Conservation (phyloP, 1,140 invertebrate genomes). For the Drosophila micromelanica region DNA sequence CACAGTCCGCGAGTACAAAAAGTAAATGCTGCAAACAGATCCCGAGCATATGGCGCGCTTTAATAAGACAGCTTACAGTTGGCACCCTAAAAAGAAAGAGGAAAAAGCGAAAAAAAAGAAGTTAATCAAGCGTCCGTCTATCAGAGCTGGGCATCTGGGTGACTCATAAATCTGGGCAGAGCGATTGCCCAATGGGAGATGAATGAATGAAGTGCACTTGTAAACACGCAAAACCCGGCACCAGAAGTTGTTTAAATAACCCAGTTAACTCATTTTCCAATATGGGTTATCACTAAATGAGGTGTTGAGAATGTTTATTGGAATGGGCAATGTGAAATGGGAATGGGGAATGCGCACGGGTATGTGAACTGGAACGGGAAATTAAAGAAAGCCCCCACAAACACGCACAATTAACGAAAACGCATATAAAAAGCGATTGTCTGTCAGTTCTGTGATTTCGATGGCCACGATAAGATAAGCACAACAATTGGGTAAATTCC, state of each 20-base stretch:
- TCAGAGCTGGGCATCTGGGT: constrained; percentile 45
- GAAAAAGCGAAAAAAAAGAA: constrained; percentile 16
- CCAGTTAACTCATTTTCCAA: constrained; percentile 48
- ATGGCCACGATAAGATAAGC: constrained; percentile 55
- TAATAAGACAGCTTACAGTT: constrained; percentile 17
- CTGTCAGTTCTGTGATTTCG: constrained; percentile 44
- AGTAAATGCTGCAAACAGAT: constrained; percentile 46
- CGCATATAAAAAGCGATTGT: constrained; percentile 39
- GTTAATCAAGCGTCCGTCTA: constrained; percentile 43
- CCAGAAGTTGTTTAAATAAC: constrained; percentile 67
- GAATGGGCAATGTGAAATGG: neutral
- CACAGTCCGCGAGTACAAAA: constrained; percentile 20
- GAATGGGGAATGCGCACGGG: neutral
- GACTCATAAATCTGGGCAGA: constrained; percentile 42
- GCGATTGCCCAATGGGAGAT: constrained; percentile 13
- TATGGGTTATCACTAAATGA: constrained; percentile 71
- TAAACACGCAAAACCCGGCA: constrained; percentile 42
- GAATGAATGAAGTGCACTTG: constrained; percentile 65
- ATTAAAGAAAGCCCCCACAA: constrained; percentile 12
- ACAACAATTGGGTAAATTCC: constrained; percentile 4
- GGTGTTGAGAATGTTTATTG: constrained; percentile 39
- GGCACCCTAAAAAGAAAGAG: constrained; percentile 1
- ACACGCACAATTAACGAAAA: constrained; percentile 30
- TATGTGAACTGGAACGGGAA: constrained; percentile 10
- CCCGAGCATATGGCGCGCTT: constrained; percentile 49